phyloP scores from a whole-genome alignment of 2,888 invertebrate species.

The Operophtera brumata region DNA sequence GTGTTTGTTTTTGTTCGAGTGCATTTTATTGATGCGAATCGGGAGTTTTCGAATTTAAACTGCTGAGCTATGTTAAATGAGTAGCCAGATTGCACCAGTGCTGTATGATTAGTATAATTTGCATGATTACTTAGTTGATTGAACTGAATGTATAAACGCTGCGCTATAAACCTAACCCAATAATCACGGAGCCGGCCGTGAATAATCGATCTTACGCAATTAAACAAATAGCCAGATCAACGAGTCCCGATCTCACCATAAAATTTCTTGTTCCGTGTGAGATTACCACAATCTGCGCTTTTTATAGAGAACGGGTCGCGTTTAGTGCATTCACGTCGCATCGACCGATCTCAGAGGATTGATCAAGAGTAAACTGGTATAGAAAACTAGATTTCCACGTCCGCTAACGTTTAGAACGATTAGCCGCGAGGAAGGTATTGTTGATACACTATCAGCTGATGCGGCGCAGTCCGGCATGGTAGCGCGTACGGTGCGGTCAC shows the following conservation, averaged over 20 bases:
- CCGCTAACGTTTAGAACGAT: conserved; percentile 70
- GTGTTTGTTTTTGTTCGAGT: conserved; percentile 13
- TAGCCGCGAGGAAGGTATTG: conserved; percentile 69
- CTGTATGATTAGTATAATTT: conserved; percentile 22
- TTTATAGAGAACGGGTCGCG: conserved; percentile 58
- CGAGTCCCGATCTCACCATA: conserved; percentile 49
- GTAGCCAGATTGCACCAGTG: conserved; percentile 24
- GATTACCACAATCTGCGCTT: conserved; percentile 57
- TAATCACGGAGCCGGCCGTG: conserved; percentile 49
- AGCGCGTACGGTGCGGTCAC: conserved; percentile 71
- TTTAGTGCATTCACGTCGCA: conserved; percentile 53
- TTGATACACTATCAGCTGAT: conserved; percentile 79
- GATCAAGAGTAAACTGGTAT: conserved; percentile 62
- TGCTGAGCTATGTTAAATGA: conserved; percentile 5
- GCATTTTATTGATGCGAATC: conserved; percentile 9
- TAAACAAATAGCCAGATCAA: conserved; percentile 54
- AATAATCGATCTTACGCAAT: conserved; percentile 67
- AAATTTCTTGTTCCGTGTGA: conserved; percentile 66
- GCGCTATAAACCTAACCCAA: conserved; percentile 33
- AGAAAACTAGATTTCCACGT: conserved; percentile 74
- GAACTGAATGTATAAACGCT: conserved; percentile 36
- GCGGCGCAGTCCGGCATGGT: conserved; percentile 74
- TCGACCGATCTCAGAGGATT: conserved; percentile 44
- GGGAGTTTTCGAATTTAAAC: neutral
- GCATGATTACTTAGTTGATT: conserved; percentile 34